Conservation (phyloP, 35 echinoderm and acorn worm species). For the Eucidaris tribuloides region DNA sequence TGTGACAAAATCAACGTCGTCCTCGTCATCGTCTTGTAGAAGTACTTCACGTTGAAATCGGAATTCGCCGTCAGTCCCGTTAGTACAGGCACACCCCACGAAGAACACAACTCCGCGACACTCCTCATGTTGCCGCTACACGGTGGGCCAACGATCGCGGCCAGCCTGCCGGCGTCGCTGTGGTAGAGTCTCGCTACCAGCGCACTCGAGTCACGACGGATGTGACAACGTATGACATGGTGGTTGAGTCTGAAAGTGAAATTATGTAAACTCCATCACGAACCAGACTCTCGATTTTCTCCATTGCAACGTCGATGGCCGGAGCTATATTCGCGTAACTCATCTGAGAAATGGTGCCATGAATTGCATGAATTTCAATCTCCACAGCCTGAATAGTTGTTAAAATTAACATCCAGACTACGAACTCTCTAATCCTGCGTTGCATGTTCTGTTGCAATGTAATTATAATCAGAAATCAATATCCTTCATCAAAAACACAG, state of each 20-base stretch:
- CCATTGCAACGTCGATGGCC: neutral
- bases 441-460: too few species aligned
- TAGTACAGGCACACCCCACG: neutral
- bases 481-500: too few species aligned
- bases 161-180: neutral
- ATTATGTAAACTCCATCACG: neutral
- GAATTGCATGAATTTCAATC: neutral
- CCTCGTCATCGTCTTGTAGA: neutral
- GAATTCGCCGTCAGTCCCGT: neutral
- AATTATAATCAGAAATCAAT: too few species aligned
- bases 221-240: neutral
- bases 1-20: neutral
- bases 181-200: neutral
- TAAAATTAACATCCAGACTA: too few species aligned
- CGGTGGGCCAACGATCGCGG: neutral
- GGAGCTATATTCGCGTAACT: neutral
- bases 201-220: neutral
- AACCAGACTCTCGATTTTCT: neutral
- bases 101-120: neutral
- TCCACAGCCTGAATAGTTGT: too few species aligned
- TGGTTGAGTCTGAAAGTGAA: neutral
- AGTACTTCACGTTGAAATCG: neutral
- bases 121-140: neutral
- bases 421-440: too few species aligned
- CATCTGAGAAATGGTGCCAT: slow-evolving; percentile 5